A percentile compares a stretch with the other conserved stretches of the same genome.
These are phyloP conservation scores for Marasmarcha lunaedactyla DNA, from an alignment of 2,888 invertebrate genomes.

Conservation along the genomic window DNA sequence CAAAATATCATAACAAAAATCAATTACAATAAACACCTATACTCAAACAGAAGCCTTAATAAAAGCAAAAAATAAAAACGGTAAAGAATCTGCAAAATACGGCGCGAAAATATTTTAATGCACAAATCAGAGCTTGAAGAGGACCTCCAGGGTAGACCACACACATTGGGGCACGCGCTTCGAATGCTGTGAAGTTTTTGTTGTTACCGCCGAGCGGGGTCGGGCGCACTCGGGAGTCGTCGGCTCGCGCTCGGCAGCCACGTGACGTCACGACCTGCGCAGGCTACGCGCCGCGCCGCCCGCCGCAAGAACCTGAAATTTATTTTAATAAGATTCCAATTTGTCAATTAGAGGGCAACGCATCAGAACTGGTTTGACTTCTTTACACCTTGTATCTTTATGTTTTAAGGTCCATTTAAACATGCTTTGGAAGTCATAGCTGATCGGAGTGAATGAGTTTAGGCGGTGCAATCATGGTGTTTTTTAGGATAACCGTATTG, in stretches of 20 bases:
- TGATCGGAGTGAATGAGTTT: slow-evolving; percentile 10
- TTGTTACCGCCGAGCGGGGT: slow-evolving; percentile 42
- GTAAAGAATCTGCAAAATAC: slow-evolving; percentile 32
- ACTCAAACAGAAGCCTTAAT: slow-evolving; percentile 1
- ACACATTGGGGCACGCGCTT: slow-evolving; percentile 82
- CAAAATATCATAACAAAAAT: background rate
- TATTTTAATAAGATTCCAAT: slow-evolving; percentile 78
- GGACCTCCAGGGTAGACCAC: slow-evolving; percentile 75
- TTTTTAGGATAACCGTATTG: background rate
- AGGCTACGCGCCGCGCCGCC: slow-evolving; percentile 33
- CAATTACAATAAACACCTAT: slow-evolving; percentile 4
- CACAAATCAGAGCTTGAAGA: slow-evolving; percentile 55
- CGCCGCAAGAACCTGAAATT: slow-evolving; percentile 59
- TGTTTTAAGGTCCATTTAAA: slow-evolving; percentile 35
- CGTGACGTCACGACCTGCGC: slow-evolving; percentile 38
- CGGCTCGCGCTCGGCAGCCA: slow-evolving; percentile 49
- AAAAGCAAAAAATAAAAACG: background rate
- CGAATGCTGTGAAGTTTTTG: slow-evolving; percentile 70
- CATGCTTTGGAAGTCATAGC: slow-evolving; percentile 28
- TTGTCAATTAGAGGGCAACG: slow-evolving; percentile 76
- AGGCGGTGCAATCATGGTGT: slow-evolving; percentile 6
- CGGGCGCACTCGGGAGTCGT: slow-evolving; percentile 49
- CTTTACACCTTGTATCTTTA: slow-evolving; percentile 56
- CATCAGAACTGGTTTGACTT: slow-evolving; percentile 61
- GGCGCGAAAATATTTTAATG: slow-evolving; percentile 53